Conservation (phyloP, 1,140 invertebrate species). For the Brachionus plicatilis region DNA sequence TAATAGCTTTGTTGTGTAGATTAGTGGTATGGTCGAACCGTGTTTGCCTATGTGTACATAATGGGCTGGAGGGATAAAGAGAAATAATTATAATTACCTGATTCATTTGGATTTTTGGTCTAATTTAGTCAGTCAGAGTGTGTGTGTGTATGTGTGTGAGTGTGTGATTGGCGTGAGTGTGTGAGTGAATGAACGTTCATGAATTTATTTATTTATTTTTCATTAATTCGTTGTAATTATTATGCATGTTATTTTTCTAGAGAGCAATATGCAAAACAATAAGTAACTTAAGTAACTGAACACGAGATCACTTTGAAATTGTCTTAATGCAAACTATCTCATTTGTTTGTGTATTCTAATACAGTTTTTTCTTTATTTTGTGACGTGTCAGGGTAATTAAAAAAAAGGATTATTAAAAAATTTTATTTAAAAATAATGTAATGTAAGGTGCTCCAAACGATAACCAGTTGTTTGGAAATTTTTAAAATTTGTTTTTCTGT, state of each 20-base stretch:
- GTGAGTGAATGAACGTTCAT: not conserved
- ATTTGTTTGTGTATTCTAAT: too few relatives aligned
- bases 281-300: not conserved
- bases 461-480: too few relatives aligned
- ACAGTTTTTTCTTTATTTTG: too few relatives aligned
- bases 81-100: not conserved
- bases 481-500: too few relatives aligned
- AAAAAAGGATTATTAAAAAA: too few relatives aligned
- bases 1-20: not conserved
- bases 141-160: not conserved
- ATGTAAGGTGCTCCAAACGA: too few relatives aligned
- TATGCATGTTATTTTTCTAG: not conserved
- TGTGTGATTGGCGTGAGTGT: not conserved
- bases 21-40: not conserved
- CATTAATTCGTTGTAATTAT: not conserved
- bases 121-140: not conserved
- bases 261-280: not conserved
- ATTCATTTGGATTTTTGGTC: not conserved
- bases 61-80: not conserved
- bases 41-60: not conserved
- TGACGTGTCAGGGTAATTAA: too few relatives aligned
- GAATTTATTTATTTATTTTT: not conserved
- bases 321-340: not conserved
- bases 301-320: not conserved
- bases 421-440: too few relatives aligned